These are phyloP conservation scores for Eupelmus urozonus DNA, from an alignment of 2,888 invertebrate genomes.

Conservation along the genomic window DNA sequence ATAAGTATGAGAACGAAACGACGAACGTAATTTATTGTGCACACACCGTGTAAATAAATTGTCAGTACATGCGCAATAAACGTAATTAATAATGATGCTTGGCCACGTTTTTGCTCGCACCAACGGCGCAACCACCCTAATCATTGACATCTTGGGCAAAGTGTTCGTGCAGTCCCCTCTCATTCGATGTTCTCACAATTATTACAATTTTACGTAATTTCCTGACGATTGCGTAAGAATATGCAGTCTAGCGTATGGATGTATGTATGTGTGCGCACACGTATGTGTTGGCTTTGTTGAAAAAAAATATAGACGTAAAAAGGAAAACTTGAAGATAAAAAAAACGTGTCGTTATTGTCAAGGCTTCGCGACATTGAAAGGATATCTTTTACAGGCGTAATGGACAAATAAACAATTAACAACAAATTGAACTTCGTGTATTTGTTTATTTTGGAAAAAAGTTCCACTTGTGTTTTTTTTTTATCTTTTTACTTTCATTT, in stretches of 20 bases:
- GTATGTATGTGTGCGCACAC: no score
- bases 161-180: neutral
- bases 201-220: slow-evolving; percentile 55
- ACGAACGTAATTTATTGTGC: no score
- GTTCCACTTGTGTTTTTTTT: slow-evolving; percentile 31
- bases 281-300: slow-evolving; percentile 24
- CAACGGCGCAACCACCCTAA: neutral
- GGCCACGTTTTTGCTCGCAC: no score
- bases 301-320: neutral
- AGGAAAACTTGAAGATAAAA: neutral
- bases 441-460: slow-evolving; percentile 57
- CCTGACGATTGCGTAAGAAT: slow-evolving; percentile 37
- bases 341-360: neutral
- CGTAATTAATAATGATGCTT: no score
- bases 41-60: no score
- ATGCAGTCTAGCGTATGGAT: no score
- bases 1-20: no score
- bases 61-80: no score
- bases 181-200: slow-evolving; percentile 40
- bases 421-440: slow-evolving; percentile 38
- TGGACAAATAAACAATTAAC: slow-evolving; percentile 27
- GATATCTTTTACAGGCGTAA: slow-evolving; percentile 18
- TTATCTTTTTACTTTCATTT: slow-evolving; percentile 11
- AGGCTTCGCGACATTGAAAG: neutral
- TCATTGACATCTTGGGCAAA: neutral